These are phyloP conservation scores for Trogon surrucura DNA, from an alignment of 2,113 vertebrate genomes.

Conservation along the genomic window DNA sequence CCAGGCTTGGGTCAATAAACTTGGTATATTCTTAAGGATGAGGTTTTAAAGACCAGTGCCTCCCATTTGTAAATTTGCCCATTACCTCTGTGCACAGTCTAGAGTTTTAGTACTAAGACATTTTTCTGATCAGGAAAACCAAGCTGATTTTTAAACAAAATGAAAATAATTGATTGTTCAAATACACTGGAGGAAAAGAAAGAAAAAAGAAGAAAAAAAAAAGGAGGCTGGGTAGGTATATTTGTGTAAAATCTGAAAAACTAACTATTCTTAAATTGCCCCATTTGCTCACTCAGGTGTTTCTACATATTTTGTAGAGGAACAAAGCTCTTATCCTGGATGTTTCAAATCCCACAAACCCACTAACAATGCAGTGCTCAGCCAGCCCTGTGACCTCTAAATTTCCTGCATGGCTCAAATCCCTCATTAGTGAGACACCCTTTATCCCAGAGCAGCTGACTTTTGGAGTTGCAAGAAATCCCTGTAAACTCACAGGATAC, in stretches of 20 bases:
- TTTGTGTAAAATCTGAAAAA: background rate
- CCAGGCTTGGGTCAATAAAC: background rate
- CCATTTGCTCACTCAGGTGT: background rate
- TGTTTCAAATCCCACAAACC: background rate
- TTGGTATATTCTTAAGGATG: background rate
- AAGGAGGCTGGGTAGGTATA: background rate
- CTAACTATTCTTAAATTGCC: background rate
- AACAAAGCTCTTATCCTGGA: background rate
- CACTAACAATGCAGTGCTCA: background rate
- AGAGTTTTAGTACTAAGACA: background rate
- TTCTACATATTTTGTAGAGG: background rate
- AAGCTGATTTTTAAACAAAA: background rate
- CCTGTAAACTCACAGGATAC: rapidly evolving
- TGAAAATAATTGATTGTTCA: background rate
- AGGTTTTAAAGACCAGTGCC: background rate
- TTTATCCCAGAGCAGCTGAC: background rate
- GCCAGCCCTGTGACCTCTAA: background rate
- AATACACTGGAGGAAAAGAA: background rate
- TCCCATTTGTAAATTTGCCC: background rate
- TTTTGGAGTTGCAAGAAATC: background rate
- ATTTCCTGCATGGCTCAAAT: background rate
- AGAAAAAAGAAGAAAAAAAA: too few species aligned
- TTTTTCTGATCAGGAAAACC: background rate
- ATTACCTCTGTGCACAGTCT: background rate
- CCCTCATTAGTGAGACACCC: background rate